Percentiles rank a stretch among this genome's conserved stretches.
Evolutionary conservation across 2,113 vertebrate species (phyloP).

Genomic region (Rallus limicola): DNA sequence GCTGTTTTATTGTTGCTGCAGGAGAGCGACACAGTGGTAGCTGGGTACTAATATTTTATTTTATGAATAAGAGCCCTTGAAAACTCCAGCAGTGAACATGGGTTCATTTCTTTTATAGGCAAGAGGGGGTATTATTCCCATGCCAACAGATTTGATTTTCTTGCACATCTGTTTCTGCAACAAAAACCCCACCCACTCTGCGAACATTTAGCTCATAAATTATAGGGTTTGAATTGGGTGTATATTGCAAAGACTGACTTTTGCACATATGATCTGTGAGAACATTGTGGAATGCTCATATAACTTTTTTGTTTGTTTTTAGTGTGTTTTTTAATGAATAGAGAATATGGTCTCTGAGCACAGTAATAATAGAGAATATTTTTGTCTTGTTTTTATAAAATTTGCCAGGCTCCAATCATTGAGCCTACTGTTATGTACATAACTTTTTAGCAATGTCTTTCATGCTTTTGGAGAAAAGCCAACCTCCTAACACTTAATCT

Average conservation of each 20-base stretch:
- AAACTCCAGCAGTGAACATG: constrained; percentile 62
- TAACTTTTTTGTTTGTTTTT: constrained; percentile 64
- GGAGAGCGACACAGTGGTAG: constrained; percentile 51
- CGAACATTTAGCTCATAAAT: constrained; percentile 74
- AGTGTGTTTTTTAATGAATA: constrained; percentile 69
- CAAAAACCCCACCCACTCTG: constrained; percentile 43
- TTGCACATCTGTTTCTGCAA: constrained; percentile 74
- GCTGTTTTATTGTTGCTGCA: constrained; percentile 67
- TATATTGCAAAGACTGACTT: constrained; percentile 62
- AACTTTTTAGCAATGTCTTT: constrained; percentile 66
- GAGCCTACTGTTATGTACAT: constrained; percentile 57
- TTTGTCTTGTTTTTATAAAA: constrained; percentile 68
- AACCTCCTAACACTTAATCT: constrained; percentile 68
- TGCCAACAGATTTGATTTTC: constrained; percentile 70
- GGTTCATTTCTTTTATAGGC: constrained; percentile 70
- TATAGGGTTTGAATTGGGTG: constrained; percentile 65
- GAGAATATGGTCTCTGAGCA: constrained; percentile 62
- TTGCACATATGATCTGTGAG: constrained; percentile 55
- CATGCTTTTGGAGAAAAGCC: constrained; percentile 57
- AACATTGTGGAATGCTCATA: constrained; percentile 65
- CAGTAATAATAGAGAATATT: constrained; percentile 66
- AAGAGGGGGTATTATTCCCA: constrained; percentile 66
- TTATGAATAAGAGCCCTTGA: constrained; percentile 69
- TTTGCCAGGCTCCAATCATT: constrained; percentile 62
- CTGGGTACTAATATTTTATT: constrained; percentile 68